phyloP scores from a whole-genome alignment of 2,797 vertebrate species.

The Etheostoma perlongum region DNA sequence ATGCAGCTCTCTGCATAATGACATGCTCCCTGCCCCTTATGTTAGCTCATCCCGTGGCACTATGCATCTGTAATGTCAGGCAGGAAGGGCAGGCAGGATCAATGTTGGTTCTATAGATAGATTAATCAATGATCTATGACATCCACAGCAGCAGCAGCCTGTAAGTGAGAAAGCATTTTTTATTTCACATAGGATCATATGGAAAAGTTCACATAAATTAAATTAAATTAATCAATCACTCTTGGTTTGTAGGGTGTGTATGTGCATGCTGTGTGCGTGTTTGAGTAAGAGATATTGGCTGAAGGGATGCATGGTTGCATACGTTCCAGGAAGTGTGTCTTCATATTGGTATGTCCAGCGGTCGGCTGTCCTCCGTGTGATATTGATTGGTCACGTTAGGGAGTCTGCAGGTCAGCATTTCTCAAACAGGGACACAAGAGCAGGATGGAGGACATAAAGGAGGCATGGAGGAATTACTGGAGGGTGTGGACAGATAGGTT shows the following conservation, averaged over 20 bases:
- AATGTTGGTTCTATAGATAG: slow-evolving; percentile 80
- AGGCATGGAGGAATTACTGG: slow-evolving; percentile 37
- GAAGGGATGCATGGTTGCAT: slow-evolving; percentile 41
- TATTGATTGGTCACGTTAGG: slow-evolving; percentile 78
- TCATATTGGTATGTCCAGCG: slow-evolving; percentile 70
- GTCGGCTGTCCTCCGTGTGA: slow-evolving; percentile 69
- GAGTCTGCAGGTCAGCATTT: slow-evolving; percentile 78
- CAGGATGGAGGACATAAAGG: slow-evolving; percentile 36
- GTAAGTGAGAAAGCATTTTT: slow-evolving; percentile 59
- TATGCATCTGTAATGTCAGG: slow-evolving; percentile 72
- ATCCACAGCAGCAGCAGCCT: slow-evolving; percentile 52
- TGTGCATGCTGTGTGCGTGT: slow-evolving; percentile 7
- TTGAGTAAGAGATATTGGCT: slow-evolving; percentile 13
- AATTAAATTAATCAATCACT: slow-evolving; percentile 69
- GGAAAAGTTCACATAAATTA: slow-evolving; percentile 60
- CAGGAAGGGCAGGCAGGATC: slow-evolving; percentile 77
- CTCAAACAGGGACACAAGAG: slow-evolving; percentile 55
- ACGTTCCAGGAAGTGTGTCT: slow-evolving; percentile 57
- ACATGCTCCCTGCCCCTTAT: slow-evolving; percentile 58
- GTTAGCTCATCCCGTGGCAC: slow-evolving; percentile 50
- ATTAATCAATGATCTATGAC: slow-evolving; percentile 77
- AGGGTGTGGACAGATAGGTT: slow-evolving; percentile 31
- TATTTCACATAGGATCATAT: slow-evolving; percentile 68
- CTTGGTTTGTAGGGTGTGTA: slow-evolving; percentile 23
- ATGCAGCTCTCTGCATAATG: slow-evolving; percentile 61